A percentile compares a stretch with the other conserved stretches of the same genome.
Conservation (phyloP, 2,888 invertebrate species). For the Drosophila neotestacea region DNA sequence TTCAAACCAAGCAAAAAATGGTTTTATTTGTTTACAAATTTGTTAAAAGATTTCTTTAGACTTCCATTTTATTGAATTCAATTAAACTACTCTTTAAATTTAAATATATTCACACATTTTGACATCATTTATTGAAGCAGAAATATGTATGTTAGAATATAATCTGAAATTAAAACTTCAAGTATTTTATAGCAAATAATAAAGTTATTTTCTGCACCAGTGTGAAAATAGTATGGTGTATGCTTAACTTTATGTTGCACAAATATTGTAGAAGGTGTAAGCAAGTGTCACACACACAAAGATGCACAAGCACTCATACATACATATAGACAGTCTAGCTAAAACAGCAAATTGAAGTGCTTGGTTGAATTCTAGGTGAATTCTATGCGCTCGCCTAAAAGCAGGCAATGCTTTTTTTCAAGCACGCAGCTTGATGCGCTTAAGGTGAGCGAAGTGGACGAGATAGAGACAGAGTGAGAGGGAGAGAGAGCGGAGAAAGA, state of each 20-base stretch:
- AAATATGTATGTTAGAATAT: no score
- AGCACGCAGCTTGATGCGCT: slow-evolving; percentile 2
- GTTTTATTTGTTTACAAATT: no score
- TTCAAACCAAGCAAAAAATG: no score
- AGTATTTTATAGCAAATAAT: no score
- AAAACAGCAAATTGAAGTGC: slow-evolving; percentile 27
- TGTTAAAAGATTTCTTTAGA: no score
- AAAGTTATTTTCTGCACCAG: no score
- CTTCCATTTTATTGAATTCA: no score
- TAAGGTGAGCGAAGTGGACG: neutral
- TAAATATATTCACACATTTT: no score
- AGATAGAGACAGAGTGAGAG: neutral
- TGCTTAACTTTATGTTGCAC: neutral
- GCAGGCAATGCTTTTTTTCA: slow-evolving; percentile 53
- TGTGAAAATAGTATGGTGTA: neutral
- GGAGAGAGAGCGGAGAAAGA: neutral
- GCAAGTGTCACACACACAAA: slow-evolving; percentile 3
- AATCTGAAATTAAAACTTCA: no score
- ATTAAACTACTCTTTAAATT: no score
- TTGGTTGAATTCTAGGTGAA: slow-evolving; percentile 17
- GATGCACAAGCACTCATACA: neutral
- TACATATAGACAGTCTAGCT: slow-evolving; percentile 7
- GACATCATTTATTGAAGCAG: no score
- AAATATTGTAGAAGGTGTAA: slow-evolving; percentile 1
- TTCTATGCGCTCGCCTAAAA: slow-evolving; percentile 37